These are phyloP conservation scores for Oryctes rhinoceros DNA, from an alignment of 1,140 invertebrate species.

Conservation along the genomic window DNA sequence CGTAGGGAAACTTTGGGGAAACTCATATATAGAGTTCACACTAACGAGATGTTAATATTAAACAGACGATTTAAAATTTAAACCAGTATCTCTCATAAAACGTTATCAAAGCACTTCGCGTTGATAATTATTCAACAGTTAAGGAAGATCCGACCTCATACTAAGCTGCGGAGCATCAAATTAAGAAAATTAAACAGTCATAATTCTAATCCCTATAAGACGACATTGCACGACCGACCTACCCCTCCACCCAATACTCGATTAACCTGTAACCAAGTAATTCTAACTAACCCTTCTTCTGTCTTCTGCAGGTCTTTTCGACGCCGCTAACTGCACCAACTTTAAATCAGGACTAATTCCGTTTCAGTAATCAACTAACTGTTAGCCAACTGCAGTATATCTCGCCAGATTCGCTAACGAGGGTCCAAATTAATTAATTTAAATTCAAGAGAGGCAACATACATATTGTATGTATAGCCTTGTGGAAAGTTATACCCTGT, in stretches of 20 bases:
- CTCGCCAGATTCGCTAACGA: slow-evolving; percentile 37
- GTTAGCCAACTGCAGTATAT: slow-evolving; percentile 35
- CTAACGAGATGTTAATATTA: too few relatives aligned
- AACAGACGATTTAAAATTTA: too few relatives aligned
- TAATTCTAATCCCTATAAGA: not conserved
- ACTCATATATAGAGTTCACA: too few relatives aligned
- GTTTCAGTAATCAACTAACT: slow-evolving; percentile 15
- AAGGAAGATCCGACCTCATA: not conserved
- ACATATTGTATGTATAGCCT: slow-evolving; percentile 37
- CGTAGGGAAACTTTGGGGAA: too few relatives aligned
- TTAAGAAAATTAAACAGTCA: slow-evolving; percentile 11
- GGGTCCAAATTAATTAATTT: slow-evolving; percentile 41
- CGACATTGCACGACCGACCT: not conserved
- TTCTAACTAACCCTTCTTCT: not conserved
- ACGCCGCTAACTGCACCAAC: not conserved
- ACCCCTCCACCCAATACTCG: not conserved
- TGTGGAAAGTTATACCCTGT: not conserved
- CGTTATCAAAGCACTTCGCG: not conserved
- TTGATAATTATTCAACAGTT: not conserved
- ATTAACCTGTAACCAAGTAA: slow-evolving; percentile 12
- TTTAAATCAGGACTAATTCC: slow-evolving; percentile 10
- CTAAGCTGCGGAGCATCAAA: not conserved
- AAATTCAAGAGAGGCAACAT: slow-evolving; percentile 28
- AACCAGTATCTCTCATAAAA: too few relatives aligned
- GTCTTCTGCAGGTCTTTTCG: not conserved